A percentile compares a stretch with the other conserved stretches of the same genome.
These are phyloP conservation scores for Laothoe populi DNA, from an alignment of 2,888 invertebrate species.

Conservation along the genomic window DNA sequence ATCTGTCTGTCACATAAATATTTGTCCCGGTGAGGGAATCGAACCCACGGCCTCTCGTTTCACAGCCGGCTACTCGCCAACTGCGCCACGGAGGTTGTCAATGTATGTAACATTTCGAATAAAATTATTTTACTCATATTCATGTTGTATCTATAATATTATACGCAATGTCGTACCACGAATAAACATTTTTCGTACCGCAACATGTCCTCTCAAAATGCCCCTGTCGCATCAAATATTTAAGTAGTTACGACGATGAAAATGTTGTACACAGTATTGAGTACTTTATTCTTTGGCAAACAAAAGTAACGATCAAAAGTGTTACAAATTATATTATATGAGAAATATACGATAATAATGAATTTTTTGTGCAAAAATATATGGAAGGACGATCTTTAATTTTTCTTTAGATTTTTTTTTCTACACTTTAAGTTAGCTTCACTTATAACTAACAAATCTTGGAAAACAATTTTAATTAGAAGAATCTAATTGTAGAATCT, in stretches of 20 bases:
- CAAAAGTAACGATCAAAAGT: background rate
- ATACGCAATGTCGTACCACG: background rate
- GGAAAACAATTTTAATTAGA: too few species aligned
- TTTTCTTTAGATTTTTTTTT: too few species aligned
- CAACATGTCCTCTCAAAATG: background rate
- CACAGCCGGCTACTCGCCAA: too few species aligned
- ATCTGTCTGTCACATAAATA: too few species aligned
- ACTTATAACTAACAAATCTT: too few species aligned
- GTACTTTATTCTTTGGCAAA: background rate
- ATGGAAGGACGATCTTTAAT: too few species aligned
- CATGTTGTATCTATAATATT: background rate
- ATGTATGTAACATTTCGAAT: too few species aligned
- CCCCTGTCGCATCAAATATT: conserved; percentile 11
- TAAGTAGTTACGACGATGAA: conserved; percentile 1
- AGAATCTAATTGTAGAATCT: too few species aligned
- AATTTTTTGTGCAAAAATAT: background rate
- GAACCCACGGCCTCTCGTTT: too few species aligned
- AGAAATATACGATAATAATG: background rate
- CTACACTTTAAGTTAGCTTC: too few species aligned
- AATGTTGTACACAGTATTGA: background rate
- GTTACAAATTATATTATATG: background rate
- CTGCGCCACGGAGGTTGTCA: too few species aligned
- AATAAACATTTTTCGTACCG: conserved; percentile 15
- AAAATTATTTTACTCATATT: background rate
- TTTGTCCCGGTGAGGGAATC: too few species aligned